Percentiles rank a stretch among this genome's conserved stretches.
These are phyloP conservation scores for Andinoacara biseriatus DNA, from an alignment of 2,113 vertebrate genomes.

Conservation along the genomic window DNA sequence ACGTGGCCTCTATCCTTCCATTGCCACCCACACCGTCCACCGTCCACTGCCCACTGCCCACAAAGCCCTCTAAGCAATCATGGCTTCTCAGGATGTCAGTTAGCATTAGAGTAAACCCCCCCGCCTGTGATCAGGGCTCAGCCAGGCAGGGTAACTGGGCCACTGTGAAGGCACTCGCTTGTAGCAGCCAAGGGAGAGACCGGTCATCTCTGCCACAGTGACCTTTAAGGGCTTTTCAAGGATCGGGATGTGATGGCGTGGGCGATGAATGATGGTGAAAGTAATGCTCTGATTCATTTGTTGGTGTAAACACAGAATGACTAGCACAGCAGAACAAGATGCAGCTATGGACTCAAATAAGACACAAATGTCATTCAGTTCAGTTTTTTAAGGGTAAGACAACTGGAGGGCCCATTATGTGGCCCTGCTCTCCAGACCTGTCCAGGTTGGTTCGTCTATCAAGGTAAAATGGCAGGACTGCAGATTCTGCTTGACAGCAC, in stretches of 20 bases:
- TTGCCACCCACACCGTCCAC: slow-evolving; percentile 48
- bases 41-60: slow-evolving; percentile 16
- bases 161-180: slow-evolving; percentile 62
- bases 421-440: slow-evolving; percentile 38
- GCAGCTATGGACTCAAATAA: slow-evolving; percentile 32
- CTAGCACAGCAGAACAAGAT: slow-evolving; percentile 31
- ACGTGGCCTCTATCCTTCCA: slow-evolving; percentile 38
- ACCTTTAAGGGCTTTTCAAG: slow-evolving; percentile 70
- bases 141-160: slow-evolving; percentile 68
- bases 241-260: slow-evolving; percentile 48
- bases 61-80: slow-evolving; percentile 70
- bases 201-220: slow-evolving; percentile 56
- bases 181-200: slow-evolving; percentile 44
- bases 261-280: slow-evolving; percentile 59
- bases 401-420: slow-evolving; percentile 60
- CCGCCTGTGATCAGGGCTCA: slow-evolving; percentile 50
- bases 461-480: slow-evolving; percentile 64
- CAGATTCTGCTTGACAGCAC: slow-evolving; percentile 67
- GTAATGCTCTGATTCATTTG: slow-evolving; percentile 61
- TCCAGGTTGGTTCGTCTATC: slow-evolving; percentile 58
- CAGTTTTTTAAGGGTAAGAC: slow-evolving; percentile 37
- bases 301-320: slow-evolving; percentile 63
- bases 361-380: slow-evolving; percentile 56
- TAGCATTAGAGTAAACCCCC: slow-evolving; percentile 70
- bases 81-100: slow-evolving; percentile 76